phyloP scores from a whole-genome alignment of 2,113 vertebrate genomes.

The Sardina pilchardus region DNA sequence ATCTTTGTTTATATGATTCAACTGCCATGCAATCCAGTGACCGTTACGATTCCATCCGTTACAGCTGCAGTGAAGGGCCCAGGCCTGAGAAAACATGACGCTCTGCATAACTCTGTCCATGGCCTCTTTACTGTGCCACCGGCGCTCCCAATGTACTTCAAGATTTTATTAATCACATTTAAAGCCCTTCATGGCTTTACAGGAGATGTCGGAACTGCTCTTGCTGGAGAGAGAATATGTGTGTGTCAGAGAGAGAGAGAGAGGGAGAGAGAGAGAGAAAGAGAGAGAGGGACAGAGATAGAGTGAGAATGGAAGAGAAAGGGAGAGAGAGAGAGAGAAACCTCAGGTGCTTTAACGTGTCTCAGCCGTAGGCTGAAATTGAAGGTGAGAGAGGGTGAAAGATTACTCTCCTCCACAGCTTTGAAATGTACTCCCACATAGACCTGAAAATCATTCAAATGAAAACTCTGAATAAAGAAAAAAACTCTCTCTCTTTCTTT shows the following conservation, averaged over 20 bases:
- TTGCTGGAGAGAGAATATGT: not conserved
- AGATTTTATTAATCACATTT: constrained; percentile 16
- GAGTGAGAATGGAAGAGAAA: not conserved
- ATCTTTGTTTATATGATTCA: not conserved
- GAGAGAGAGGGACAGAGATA: not conserved
- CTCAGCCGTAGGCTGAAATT: not conserved
- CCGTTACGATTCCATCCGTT: not conserved
- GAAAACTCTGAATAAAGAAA: not conserved
- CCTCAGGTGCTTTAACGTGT: not conserved
- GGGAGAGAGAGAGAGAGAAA: not conserved
- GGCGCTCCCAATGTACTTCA: not conserved
- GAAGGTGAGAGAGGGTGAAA: constrained; percentile 9
- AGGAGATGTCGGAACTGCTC: not conserved
- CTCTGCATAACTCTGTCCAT: not conserved
- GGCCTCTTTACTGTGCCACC: not conserved
- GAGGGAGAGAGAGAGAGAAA: not conserved
- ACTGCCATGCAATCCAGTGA: not conserved
- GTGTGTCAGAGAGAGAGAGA: not conserved
- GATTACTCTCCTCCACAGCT: not conserved
- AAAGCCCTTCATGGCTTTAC: not conserved
- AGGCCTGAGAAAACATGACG: not conserved
- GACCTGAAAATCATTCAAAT: not conserved
- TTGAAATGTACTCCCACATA: constrained; percentile 14
- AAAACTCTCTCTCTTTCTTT: not conserved
- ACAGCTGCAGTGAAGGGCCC: not conserved